Base-by-base conservation (phyloP, 2,113 vertebrate species). In the Poeciliopsis occidentalis region DNA sequence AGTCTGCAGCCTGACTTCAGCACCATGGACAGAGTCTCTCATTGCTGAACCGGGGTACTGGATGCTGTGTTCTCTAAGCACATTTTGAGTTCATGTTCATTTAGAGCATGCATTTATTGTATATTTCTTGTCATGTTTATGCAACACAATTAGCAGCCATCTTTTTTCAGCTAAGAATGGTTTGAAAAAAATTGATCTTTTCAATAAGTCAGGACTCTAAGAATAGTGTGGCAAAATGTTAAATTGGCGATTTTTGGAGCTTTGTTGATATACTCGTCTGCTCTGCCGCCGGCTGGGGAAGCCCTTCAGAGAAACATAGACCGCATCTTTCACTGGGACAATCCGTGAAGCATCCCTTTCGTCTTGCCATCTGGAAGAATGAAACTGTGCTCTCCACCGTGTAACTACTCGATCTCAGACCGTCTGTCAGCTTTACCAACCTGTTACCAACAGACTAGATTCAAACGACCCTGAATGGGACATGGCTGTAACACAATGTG, bases 11-110 rank as follows among this genome's bases (percentile, higher is more conserved):
- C 31, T 31, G 71, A 60, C 31, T 90, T 91, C 90, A 90, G 91
- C 61, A 90, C 92, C 92, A 88, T 74, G 88, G 93, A 93, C 87
- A 93, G 90, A 82, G 82, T 31, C 67, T 1, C 29, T 30, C 51
- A 32, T 3, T 22, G 31, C 3, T 26, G 29, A 8, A 29, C 30
- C 31, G 7, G 34, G 47, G 72, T 12, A 34, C 37, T 62, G 12
- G 8, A 15, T 15, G 57, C 47, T n/a, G 63, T 60, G 7, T 10
- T 32, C 44, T 17, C 44, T 47, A 4, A 1, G 17, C 44, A 47
- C 44, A 47, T 47, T 72, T n/a, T 6, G 22, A 61, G n/a, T 63
- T 8, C 29, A 27, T 31, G 54, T 41, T 19, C 32, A 37, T 22
- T 13, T 47, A 30, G 8, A 60, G 5, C 27, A 19, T 41, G 17